A percentile compares a stretch with the other conserved stretches of the same genome.
Evolutionary conservation across 2,113 vertebrate species (phyloP).

Genomic region (Cochlearius cochlearius): DNA sequence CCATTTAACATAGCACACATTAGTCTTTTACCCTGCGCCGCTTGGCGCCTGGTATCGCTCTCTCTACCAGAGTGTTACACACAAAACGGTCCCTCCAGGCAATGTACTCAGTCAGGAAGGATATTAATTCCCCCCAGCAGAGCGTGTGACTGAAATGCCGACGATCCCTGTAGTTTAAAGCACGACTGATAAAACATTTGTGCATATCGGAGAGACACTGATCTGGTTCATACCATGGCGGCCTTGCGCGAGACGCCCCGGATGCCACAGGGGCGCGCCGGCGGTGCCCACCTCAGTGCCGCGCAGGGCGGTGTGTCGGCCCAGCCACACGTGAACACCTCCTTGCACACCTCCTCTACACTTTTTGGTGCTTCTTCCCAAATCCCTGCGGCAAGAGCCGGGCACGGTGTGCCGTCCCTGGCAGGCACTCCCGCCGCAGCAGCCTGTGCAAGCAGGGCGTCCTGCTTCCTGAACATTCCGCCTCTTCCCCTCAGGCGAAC

Average conservation of each 20-base stretch:
- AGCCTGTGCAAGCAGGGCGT: background rate
- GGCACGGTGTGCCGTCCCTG: rapidly evolving
- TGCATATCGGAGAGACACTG: background rate
- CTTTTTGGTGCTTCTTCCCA: background rate
- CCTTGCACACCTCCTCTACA: rapidly evolving
- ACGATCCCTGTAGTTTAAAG: background rate
- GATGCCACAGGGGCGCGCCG: rapidly evolving
- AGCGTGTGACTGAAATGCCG: background rate
- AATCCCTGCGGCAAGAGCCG: background rate
- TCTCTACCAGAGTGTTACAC: background rate
- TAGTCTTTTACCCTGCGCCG: background rate
- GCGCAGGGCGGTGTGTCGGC: rapidly evolving
- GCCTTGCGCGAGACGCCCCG: rapidly evolving
- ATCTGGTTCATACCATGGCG: rapidly evolving
- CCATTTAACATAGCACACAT: background rate
- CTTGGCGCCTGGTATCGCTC: background rate
- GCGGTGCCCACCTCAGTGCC: background rate
- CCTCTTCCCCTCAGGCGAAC: background rate
- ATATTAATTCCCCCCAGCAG: background rate
- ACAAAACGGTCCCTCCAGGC: constrained; percentile 12
- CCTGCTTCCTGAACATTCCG: rapidly evolving
- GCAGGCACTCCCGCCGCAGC: background rate
- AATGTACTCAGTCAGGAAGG: background rate
- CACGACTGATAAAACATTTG: background rate
- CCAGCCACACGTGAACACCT: background rate